Evolutionary conservation across 2,113 vertebrate genomes (phyloP), one percentile per base, ranked within the genome.

Genomic region (Zingel zingel): DNA sequence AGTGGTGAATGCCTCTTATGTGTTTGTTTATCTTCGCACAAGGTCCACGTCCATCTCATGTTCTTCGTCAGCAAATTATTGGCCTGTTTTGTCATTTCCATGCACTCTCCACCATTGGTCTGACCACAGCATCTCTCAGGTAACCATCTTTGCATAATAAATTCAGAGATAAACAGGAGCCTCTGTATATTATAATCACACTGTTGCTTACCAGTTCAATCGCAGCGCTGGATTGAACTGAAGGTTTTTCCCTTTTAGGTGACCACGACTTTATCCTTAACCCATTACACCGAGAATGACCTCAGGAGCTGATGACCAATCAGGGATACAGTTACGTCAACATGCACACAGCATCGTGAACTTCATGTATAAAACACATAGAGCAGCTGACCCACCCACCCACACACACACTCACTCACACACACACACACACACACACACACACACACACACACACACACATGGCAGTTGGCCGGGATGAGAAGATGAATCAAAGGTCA

Each of bases 401-500:
- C 51, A 4, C 8, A 27, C 16, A 23, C 58, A 27, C 59, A 14
- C 10, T 13, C 45, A 47, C 45, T n/a, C n/a, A n/a, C n/a, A 47
- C 45, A 47, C 25, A 57, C 27, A 45, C 53, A n/a, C 7, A 63
- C 1, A 16, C 23, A 16, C 50, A 39, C 25, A 54, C 48, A 45
- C 75, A 39, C 75, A 56, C 13, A 56, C 23, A 30, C 61, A 57
- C 66, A 23, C 54, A 10, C 4, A 10, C 1, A 23, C 39, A 57
- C 58, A 79, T 56, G 75, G 21, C 80, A 77, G 85, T 76, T 63
- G 76, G 72, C 64, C 6, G 2, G 66, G 63, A 50, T 61, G 65
- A 75, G 25, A 67, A 23, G 59, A 71, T 83, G 61, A 72, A 56
- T 43, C 81, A 87, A 83, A 73, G 77, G 72, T 80, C 72, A 76